phyloP scores from a whole-genome alignment of 2,888 invertebrate genomes.

The Ommatoiulus sabulosus region DNA sequence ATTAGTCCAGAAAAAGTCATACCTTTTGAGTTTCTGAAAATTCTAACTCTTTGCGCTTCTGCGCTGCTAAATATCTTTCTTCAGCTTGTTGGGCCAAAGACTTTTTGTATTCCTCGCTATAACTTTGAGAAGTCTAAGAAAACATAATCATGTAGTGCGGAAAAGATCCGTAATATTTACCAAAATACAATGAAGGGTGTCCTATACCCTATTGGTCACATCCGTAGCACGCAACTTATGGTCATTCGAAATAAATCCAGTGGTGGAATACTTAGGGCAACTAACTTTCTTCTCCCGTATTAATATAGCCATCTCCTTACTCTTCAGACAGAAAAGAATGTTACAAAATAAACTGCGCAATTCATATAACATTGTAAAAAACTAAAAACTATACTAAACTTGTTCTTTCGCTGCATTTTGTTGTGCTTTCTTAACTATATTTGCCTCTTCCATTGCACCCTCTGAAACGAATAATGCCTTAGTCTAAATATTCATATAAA shows the following conservation, averaged over 20 bases:
- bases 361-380: neutral
- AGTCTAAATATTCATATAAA: neutral
- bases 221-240: conserved; percentile 53
- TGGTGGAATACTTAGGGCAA: conserved; percentile 29
- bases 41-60: conserved; percentile 51
- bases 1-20: neutral
- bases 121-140: conserved; percentile 13
- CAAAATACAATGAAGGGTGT: neutral
- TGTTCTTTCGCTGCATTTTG: conserved; percentile 50
- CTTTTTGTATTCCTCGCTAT: conserved; percentile 47
- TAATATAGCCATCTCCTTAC: conserved; percentile 52
- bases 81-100: conserved; percentile 53
- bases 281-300: conserved; percentile 55
- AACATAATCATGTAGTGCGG: neutral
- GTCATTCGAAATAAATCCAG: conserved; percentile 49
- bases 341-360: neutral
- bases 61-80: conserved; percentile 50
- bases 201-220: conserved; percentile 52
- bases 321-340: conserved; percentile 49
- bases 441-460: conserved; percentile 52
- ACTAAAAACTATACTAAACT: neutral
- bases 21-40: conserved; percentile 51
- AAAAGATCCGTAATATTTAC: neutral
- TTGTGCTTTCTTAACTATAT: conserved; percentile 11
- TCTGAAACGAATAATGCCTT: conserved; percentile 19